These are phyloP conservation scores for Tauraco erythrolophus DNA, from an alignment of 2,113 vertebrate genomes.

Conservation along the genomic window DNA sequence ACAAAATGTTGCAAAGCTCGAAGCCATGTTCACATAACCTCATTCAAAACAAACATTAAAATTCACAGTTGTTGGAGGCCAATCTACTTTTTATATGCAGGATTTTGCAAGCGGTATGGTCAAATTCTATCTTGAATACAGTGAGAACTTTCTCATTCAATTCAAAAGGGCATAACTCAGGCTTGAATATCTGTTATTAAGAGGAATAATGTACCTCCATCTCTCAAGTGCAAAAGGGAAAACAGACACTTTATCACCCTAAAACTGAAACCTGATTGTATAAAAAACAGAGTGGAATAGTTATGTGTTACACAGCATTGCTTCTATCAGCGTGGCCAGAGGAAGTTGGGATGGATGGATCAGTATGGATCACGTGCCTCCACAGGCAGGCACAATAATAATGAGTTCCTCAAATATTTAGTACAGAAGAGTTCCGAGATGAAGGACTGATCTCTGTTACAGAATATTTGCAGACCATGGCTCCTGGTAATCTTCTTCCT, in stretches of 20 bases:
- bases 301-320: not conserved
- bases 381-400: not conserved
- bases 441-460: not conserved
- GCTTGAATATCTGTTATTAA: not conserved
- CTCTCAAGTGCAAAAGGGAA: not conserved
- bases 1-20: not conserved
- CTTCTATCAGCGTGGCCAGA: not conserved
- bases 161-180: not conserved
- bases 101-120: not conserved
- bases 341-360: not conserved
- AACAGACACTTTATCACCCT: not conserved
- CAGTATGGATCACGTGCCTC: not conserved
- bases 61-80: constrained; percentile 34
- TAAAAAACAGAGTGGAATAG: not conserved
- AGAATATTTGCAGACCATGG: not conserved
- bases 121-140: not conserved
- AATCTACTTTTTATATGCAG: not conserved
- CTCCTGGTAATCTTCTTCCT: not conserved
- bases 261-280: not conserved
- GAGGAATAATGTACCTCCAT: not conserved
- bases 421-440: not conserved
- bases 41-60: constrained; percentile 48
- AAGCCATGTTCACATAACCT: constrained; percentile 26
- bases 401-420: not conserved
- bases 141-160: not conserved